Percentiles rank a stretch among this genome's conserved stretches.
phyloP scores from a whole-genome alignment of 2,888 invertebrate genomes.

The Ormyrus rosae region DNA sequence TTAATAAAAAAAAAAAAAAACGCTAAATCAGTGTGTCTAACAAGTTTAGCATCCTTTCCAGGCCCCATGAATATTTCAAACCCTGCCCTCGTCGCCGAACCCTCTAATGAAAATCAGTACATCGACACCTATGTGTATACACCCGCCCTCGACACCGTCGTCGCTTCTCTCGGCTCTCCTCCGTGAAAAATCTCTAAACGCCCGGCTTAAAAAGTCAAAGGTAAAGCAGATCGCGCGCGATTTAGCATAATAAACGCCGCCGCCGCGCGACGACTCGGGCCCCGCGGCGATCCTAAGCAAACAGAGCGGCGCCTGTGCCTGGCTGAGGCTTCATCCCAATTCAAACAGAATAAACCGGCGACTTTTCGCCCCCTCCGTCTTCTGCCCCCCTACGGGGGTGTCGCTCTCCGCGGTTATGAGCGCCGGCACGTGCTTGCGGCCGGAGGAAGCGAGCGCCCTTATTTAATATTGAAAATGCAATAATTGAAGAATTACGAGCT shows the following conservation, averaged over 20 bases:
- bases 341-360: constrained; percentile 30
- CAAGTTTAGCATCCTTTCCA: no score
- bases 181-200: constrained; percentile 10
- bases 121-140: no score
- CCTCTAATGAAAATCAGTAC: no score
- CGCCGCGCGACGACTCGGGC: not conserved
- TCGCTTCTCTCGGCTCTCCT: not conserved
- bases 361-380: not conserved
- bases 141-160: not conserved
- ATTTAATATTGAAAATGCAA: constrained; percentile 58
- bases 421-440: constrained; percentile 24
- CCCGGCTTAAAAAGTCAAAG: constrained; percentile 26
- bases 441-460: not conserved
- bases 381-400: not conserved
- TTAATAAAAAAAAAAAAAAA: no score
- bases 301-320: not conserved
- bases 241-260: constrained; percentile 11
- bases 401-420: not conserved
- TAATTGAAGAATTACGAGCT: constrained; percentile 4
- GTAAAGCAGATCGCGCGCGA: not conserved
- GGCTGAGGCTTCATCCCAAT: constrained; percentile 23
- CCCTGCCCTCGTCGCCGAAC: no score
- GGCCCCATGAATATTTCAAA: no score
- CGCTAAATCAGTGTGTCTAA: no score
- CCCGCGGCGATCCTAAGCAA: constrained; percentile 29